A percentile compares a stretch with the other conserved stretches of the same genome.
These are phyloP conservation scores for Platycheirus rosarum DNA, from an alignment of 2,888 invertebrate genomes.

Conservation along the genomic window DNA sequence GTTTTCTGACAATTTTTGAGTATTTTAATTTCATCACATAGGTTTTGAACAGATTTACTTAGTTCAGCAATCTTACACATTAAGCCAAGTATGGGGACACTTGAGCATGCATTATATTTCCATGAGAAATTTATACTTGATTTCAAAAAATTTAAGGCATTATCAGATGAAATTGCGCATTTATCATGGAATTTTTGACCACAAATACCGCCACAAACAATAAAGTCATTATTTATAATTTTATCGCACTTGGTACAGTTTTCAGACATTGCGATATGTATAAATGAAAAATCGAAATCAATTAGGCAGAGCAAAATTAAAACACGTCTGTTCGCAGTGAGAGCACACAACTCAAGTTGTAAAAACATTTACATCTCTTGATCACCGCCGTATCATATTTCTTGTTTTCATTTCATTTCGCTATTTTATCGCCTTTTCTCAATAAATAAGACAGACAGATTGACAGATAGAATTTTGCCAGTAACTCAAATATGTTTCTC, in stretches of 20 bases:
- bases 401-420: too few species aligned
- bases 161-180: slow-evolving; percentile 19
- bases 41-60: background rate
- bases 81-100: slow-evolving; percentile 4
- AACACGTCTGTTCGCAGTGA: slow-evolving; percentile 8
- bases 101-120: slow-evolving; percentile 6
- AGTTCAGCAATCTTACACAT: slow-evolving; percentile 1
- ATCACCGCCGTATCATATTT: too few species aligned
- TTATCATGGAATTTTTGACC: slow-evolving; percentile 31
- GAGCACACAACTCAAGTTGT: too few species aligned
- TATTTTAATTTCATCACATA: background rate
- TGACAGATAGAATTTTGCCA: too few species aligned
- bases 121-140: background rate
- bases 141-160: slow-evolving; percentile 25
- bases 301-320: background rate
- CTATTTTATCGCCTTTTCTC: too few species aligned
- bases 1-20: background rate
- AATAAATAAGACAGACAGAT: too few species aligned
- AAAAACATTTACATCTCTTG: too few species aligned
- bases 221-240: slow-evolving; percentile 27
- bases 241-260: slow-evolving; percentile 43
- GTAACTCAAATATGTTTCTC: too few species aligned
- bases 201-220: slow-evolving; percentile 33
- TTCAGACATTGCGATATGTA: slow-evolving; percentile 37
- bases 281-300: background rate